These are phyloP conservation scores for Tretioscincus oriximinensis DNA, from an alignment of 2,113 vertebrate species.

Conservation along the genomic window DNA sequence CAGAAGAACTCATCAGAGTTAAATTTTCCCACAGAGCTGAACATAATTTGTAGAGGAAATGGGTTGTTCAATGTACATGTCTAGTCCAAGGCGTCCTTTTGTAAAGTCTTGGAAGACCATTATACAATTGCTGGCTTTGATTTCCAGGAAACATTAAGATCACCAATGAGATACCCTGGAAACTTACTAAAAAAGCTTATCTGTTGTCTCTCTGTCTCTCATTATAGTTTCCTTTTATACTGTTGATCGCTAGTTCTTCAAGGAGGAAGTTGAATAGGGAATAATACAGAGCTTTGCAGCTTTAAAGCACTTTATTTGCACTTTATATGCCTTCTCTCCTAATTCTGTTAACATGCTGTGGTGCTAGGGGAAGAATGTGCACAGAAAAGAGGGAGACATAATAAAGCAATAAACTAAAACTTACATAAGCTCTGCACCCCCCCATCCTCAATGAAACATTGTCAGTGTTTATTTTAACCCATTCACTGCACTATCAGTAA, in stretches of 20 bases:
- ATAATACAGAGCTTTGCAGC: too few species aligned
- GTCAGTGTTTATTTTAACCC: too few species aligned
- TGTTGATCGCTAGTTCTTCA: background rate
- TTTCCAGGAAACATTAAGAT: slow-evolving; percentile 54
- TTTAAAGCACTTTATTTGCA: too few species aligned
- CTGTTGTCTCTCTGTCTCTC: background rate
- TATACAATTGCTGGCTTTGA: slow-evolving; percentile 37
- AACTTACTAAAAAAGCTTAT: slow-evolving; percentile 41
- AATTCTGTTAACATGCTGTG: too few species aligned
- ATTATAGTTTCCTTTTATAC: background rate
- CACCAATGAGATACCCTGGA: slow-evolving; percentile 59
- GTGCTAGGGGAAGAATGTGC: too few species aligned
- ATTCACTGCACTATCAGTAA: too few species aligned
- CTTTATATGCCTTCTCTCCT: too few species aligned
- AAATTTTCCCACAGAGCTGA: slow-evolving; percentile 64
- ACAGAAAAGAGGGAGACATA: too few species aligned
- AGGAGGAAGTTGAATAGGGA: too few species aligned
- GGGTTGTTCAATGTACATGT: slow-evolving; percentile 47
- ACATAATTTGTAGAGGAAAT: slow-evolving; percentile 27
- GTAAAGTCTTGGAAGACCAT: slow-evolving; percentile 33
- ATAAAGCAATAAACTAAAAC: too few species aligned
- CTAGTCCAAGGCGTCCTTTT: slow-evolving; percentile 54
- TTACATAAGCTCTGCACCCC: too few species aligned
- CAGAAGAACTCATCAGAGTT: slow-evolving; percentile 56
- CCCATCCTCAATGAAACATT: too few species aligned